Evolutionary conservation across 2,113 vertebrate genomes (phyloP).

Genomic region (Semnornis frantzii): DNA sequence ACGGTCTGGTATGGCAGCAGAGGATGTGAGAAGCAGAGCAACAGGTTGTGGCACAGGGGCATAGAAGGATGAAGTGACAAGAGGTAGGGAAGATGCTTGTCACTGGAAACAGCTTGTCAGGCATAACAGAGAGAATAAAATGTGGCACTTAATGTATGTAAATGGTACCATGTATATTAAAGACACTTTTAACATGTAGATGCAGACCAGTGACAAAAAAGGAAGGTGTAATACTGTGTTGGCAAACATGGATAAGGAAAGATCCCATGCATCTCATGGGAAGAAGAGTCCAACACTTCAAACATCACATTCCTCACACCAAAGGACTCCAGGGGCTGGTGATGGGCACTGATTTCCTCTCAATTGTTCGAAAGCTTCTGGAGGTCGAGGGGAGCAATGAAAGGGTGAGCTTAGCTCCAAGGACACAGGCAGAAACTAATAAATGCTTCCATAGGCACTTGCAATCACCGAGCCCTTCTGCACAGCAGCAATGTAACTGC

Average conservation of each 20-base stretch:
- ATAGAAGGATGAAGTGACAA: not conserved
- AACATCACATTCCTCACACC: not conserved
- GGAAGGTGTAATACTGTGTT: not conserved
- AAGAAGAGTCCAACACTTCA: not conserved
- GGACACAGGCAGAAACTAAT: not conserved
- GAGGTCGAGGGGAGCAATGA: not conserved
- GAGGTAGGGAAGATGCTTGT: not conserved
- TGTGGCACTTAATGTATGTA: not conserved
- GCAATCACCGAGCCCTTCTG: not conserved
- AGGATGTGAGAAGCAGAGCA: not conserved
- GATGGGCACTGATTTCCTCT: not conserved
- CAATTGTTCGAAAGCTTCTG: not conserved
- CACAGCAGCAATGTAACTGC: not conserved
- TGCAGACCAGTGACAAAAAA: not conserved
- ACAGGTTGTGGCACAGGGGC: accelerated
- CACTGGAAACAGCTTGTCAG: not conserved
- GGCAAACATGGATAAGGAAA: not conserved
- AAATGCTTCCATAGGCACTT: not conserved
- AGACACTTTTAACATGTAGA: not conserved
- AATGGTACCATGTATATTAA: not conserved
- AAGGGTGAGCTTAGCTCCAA: not conserved
- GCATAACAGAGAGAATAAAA: not conserved
- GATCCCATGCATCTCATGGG: not conserved
- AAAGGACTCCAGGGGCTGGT: not conserved
- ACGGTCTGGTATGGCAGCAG: not conserved